Conservation (phyloP, 2,888 invertebrate genomes). For the Anarsia innoxiella region DNA sequence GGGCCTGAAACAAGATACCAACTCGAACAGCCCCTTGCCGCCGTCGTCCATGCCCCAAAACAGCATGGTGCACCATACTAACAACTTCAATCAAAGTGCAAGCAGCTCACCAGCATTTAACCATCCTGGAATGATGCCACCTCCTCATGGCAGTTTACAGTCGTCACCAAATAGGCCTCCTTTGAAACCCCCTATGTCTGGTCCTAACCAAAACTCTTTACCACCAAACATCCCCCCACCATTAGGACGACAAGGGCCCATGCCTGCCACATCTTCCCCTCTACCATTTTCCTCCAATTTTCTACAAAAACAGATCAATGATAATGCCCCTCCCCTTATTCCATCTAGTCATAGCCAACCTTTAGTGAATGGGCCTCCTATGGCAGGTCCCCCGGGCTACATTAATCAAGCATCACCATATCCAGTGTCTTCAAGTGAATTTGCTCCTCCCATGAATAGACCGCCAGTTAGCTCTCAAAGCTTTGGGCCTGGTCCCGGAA, state of each 20-base stretch:
- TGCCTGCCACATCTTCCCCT: conserved; percentile 35
- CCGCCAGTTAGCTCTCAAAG: conserved; percentile 14
- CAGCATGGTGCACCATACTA: conserved; percentile 38
- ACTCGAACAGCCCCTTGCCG: conserved; percentile 52
- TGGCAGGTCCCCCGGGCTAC: conserved; percentile 14
- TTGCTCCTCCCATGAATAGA: conserved; percentile 24
- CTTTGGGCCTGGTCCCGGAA: conserved; percentile 27
- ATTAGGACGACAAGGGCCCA: conserved; percentile 33
- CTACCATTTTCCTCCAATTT: conserved; percentile 39
- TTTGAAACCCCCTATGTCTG: conserved; percentile 21
- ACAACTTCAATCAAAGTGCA: conserved; percentile 53
- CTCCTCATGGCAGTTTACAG: conserved; percentile 32
- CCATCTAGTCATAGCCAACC: conserved; percentile 63
- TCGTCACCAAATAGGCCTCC: conserved; percentile 42
- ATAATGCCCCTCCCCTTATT: conserved; percentile 60
- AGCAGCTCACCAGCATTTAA: conserved; percentile 65
- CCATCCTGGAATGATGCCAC: conserved; percentile 45
- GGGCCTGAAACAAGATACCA: conserved; percentile 51
- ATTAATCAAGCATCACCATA: conserved; percentile 24
- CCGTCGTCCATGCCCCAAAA: conserved; percentile 31
- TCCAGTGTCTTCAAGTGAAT: conserved; percentile 32
- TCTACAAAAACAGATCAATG: conserved; percentile 55
- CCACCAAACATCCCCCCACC: conserved; percentile 30
- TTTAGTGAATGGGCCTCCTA: conserved; percentile 51
- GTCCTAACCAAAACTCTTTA: conserved; percentile 30